Evolutionary conservation across 1,140 invertebrate genomes (phyloP), one percentile per base, ranked within the genome.

Genomic region (Leptoteleia sp.): DNA sequence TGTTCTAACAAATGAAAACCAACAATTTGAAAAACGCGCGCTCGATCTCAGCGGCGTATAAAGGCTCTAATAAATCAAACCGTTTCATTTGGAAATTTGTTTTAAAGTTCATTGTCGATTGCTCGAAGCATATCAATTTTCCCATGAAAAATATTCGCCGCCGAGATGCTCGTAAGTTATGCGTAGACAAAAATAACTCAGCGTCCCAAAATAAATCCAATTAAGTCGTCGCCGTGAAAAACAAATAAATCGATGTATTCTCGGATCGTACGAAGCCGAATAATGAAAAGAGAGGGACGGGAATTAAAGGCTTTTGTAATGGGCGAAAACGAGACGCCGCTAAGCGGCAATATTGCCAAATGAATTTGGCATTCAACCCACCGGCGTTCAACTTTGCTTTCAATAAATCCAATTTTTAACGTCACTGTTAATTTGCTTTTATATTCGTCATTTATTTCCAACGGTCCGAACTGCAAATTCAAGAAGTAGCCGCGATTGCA

Each of bases 221-320:
- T 84, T 84, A 83, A 82, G 70, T 79, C 57, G 77, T 54, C 22
- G 68, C 17, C 31, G 54, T 67, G 81, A 83, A 84, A n/a, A 84
- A 84, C 80, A 82, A 83, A 84, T 84, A 83, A 82, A 84, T 82
- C 76, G 81, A 84, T 79, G 72, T 77, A 79, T 79, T 67, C 64
- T 64, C 42, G 54, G 57, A 65, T 71, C 16, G 65, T 16, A n/a
- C 40, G 40, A 43, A 52, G 55, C 15, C 40, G 38, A 70, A 77
- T 70, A 61, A 62, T 42, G 59, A 64, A 76, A 25, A 59, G 61
- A 33, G 19, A 16, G 1, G 27, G 33, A 52, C 42, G 17, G 27
- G 43, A 76, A 77, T 62, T 48, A 52, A 62, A 65, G 52, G 45
- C 13, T 71, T 70, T 72, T 47, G 35, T 43, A 64, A 37, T 55